Conservation (phyloP, 2,797 vertebrate genomes). For the Mionectes olivaceus region DNA sequence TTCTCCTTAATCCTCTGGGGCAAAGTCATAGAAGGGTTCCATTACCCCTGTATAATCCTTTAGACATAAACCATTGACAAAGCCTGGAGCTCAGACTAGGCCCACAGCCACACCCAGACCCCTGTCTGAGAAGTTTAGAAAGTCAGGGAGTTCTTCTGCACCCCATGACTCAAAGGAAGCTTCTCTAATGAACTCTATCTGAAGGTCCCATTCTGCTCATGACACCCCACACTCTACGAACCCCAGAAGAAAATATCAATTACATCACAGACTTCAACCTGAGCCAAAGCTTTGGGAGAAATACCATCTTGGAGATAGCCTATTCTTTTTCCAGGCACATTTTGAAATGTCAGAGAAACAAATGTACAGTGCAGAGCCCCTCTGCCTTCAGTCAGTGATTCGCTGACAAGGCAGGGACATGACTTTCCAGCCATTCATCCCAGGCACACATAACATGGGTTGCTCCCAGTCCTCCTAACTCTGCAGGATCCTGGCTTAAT, state of each 20-base stretch:
- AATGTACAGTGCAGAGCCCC: neutral
- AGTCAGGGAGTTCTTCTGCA: too few species aligned
- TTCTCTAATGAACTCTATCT: neutral
- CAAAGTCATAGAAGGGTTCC: neutral
- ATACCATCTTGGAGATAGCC: neutral
- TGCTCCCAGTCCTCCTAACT: neutral
- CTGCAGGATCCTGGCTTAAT: neutral
- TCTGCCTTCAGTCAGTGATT: rapidly evolving
- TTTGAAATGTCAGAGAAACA: neutral
- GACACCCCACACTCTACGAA: neutral
- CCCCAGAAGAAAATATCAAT: neutral
- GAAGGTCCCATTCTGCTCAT: too few species aligned
- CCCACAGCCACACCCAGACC: too few species aligned
- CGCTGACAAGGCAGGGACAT: neutral
- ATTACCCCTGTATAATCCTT: neutral
- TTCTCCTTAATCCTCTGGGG: neutral
- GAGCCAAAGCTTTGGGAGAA: neutral
- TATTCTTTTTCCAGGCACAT: neutral
- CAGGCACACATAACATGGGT: neutral
- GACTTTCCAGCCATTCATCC: rapidly evolving
- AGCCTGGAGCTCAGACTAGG: neutral
- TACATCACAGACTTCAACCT: neutral
- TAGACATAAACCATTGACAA: neutral
- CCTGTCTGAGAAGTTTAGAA: neutral
- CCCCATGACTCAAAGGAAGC: neutral